Evolutionary conservation across 2,888 invertebrate genomes (phyloP), one percentile per base, ranked within the genome.

Genomic region (Drosophila tanythrix): DNA sequence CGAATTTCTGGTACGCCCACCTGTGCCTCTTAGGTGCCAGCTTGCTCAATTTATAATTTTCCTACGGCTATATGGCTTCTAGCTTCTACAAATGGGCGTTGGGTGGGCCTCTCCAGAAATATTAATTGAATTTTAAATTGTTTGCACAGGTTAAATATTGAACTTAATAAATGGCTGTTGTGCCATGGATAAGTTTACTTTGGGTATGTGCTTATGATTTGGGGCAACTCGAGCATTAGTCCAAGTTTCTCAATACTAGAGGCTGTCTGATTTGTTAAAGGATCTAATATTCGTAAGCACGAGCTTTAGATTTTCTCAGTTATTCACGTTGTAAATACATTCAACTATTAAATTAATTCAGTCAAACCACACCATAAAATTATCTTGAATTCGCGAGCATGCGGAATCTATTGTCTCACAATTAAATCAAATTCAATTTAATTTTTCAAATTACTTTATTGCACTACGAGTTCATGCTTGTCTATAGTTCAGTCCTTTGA

Each of bases 91-190:
- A 59, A 35, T n/a, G n/a, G 38, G 8, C 13, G 15, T 7, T 15
- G 64, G 55, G 51, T 55, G 27, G 73, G 46, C 18, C 15, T 53
- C 25, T 5, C 3, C 29, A 31, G 35, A 2, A 62, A 53, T 78
- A 43, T 79, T 56, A 60, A 79, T 74, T 77, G 73, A 79, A 84
- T 78, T 78, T 72, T 31, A 81, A 84, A 70, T 71, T 84, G 70
- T 74, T 81, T 81, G 55, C 31, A 29, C 35, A 21, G 29, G 29
- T 8, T 27, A 63, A 74, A 74, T 67, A 63, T 67, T 74, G 15
- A 43, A 38, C 11, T n/a, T 33, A 29, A 55, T 29, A 36, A 38
- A 61, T 13, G 62, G 25, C 40, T 21, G 4, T 11, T 29, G 27
- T 43, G 10, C 31, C 8, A n/a, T 3, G 31, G n/a, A 25, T 13